Percentiles rank a stretch among this genome's conserved stretches.
These are phyloP conservation scores for Knipowitschia caucasica DNA, from an alignment of 2,797 vertebrate species.

Conservation along the genomic window DNA sequence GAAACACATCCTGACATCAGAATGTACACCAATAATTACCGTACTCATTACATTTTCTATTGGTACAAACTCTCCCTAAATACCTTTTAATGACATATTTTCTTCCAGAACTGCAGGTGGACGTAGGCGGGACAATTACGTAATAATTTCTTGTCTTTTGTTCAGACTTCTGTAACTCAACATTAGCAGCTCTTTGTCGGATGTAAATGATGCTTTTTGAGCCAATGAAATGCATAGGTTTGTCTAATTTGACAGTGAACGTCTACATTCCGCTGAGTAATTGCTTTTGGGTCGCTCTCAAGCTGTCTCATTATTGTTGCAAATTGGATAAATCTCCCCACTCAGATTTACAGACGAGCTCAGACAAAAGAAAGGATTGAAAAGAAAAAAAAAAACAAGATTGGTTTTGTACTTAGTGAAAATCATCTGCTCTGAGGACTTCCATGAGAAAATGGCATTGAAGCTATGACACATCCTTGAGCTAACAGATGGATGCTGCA, in stretches of 20 bases:
- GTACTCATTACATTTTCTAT: too few species aligned
- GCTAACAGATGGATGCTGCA: slow-evolving; percentile 61
- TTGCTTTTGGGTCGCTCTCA: slow-evolving; percentile 64
- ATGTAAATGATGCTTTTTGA: slow-evolving; percentile 26
- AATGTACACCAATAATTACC: too few species aligned
- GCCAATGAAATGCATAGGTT: slow-evolving; percentile 60
- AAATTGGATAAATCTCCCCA: slow-evolving; percentile 62
- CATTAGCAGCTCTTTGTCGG: slow-evolving; percentile 2
- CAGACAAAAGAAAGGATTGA: slow-evolving; percentile 30
- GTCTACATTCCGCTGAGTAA: slow-evolving; percentile 51
- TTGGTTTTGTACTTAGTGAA: neutral
- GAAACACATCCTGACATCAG: too few species aligned
- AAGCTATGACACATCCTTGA: slow-evolving; percentile 54
- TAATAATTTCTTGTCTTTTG: too few species aligned
- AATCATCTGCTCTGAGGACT: slow-evolving; percentile 52
- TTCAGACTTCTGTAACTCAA: slow-evolving; percentile 3
- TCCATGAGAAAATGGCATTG: slow-evolving; percentile 54
- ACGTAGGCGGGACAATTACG: too few species aligned
- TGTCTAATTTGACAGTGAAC: slow-evolving; percentile 65
- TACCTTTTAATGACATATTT: too few species aligned
- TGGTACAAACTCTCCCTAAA: too few species aligned
- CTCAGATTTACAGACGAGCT: slow-evolving; percentile 35
- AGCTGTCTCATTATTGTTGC: slow-evolving; percentile 61
- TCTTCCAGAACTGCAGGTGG: too few species aligned
- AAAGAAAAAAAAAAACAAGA: slow-evolving; percentile 42